A percentile compares a stretch with the other conserved stretches of the same genome.
phyloP scores from a whole-genome alignment of 2,113 vertebrate species.

The Ceyx melanurus region DNA sequence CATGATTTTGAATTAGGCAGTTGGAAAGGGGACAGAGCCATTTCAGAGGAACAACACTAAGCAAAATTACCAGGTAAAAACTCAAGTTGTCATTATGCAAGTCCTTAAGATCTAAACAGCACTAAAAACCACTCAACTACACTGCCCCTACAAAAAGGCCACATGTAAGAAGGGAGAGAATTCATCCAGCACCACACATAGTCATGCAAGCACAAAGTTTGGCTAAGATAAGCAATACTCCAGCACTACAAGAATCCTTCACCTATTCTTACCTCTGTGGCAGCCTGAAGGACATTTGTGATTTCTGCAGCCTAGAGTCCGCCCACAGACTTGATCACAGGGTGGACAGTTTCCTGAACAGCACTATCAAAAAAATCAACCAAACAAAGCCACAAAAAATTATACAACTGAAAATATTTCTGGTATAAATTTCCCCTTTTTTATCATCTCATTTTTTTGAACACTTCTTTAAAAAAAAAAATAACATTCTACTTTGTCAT shows the following conservation, averaged over 20 bases:
- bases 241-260: neutral
- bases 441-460: neutral
- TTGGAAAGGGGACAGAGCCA: neutral
- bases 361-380: slow-evolving; percentile 74
- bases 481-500: too few relatives aligned
- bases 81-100: neutral
- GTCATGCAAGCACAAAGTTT: neutral
- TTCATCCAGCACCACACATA: neutral
- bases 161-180: neutral
- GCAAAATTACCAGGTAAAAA: neutral
- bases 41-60: neutral
- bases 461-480: neutral
- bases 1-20: neutral
- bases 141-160: neutral
- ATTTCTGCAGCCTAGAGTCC: slow-evolving; percentile 92
- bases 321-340: slow-evolving; percentile 91
- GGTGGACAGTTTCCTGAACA: slow-evolving; percentile 94
- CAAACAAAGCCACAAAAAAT: neutral
- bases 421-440: neutral
- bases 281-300: slow-evolving; percentile 96
- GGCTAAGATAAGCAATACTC: neutral
- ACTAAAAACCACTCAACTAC: neutral
- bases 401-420: neutral
- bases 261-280: slow-evolving; percentile 86
- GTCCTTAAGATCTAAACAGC: neutral